phyloP scores from a whole-genome alignment of 2,888 invertebrate genomes.

The Tetanocera ferruginea region DNA sequence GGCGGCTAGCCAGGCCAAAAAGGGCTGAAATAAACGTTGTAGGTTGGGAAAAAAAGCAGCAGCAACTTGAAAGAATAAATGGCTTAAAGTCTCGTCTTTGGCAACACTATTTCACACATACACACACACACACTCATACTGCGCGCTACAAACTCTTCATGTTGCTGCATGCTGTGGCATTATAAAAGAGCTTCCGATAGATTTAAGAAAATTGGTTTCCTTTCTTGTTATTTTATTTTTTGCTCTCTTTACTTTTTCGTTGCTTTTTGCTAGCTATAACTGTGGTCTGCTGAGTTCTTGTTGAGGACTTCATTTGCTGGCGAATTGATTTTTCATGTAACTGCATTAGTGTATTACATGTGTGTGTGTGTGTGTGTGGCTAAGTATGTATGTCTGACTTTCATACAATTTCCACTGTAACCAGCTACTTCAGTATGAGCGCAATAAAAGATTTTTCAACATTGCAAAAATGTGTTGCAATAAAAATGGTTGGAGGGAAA shows the following conservation, averaged over 20 bases:
- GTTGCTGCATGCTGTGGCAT: slow-evolving; percentile 16
- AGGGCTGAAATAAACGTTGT: neutral
- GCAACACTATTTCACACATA: neutral
- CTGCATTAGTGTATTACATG: slow-evolving; percentile 48
- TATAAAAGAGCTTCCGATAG: slow-evolving; percentile 36
- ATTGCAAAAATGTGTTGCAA: neutral
- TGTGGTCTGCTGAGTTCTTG: neutral
- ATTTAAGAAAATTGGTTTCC: slow-evolving; percentile 34
- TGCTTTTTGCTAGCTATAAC: neutral
- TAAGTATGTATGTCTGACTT: neutral
- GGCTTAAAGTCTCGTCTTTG: neutral
- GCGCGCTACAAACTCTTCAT: neutral
- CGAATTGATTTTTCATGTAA: slow-evolving; percentile 61
- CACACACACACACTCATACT: neutral
- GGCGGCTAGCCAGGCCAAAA: neutral
- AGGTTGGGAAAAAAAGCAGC: neutral
- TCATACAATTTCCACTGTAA: neutral
- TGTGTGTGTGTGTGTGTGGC: neutral
- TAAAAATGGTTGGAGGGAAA: too few species aligned
- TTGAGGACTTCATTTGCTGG: slow-evolving; percentile 33
- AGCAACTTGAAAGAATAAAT: neutral
- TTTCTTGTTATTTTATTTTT: neutral
- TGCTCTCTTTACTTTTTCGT: neutral
- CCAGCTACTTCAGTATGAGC: neutral
- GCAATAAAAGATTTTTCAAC: slow-evolving; percentile 5